phyloP scores from a whole-genome alignment of 2,888 invertebrate genomes.

The Hemaris fuciformis region DNA sequence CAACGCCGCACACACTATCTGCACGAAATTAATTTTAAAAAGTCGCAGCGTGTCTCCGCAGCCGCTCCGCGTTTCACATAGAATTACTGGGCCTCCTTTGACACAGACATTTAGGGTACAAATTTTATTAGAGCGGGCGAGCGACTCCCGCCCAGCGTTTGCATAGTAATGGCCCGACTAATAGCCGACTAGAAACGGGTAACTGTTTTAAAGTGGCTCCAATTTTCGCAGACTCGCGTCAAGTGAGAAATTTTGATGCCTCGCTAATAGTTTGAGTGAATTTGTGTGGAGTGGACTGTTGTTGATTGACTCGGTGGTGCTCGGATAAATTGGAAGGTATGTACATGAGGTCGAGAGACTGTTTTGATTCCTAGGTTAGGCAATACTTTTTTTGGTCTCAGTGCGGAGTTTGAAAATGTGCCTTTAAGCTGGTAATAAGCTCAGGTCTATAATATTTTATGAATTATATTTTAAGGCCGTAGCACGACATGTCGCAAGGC shows the following conservation, averaged over 20 bases:
- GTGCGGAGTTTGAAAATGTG: too few species aligned
- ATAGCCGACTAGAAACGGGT: slow-evolving; percentile 16
- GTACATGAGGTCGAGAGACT: too few species aligned
- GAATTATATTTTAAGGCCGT: not conserved
- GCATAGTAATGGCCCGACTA: slow-evolving; percentile 30
- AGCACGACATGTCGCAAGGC: not conserved
- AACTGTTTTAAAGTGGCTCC: slow-evolving; percentile 27
- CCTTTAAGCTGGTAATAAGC: too few species aligned
- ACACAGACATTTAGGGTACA: slow-evolving; percentile 49
- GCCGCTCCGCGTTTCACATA: not conserved
- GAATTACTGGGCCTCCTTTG: slow-evolving; percentile 37
- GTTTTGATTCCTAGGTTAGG: too few species aligned
- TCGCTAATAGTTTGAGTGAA: slow-evolving; percentile 25
- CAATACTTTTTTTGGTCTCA: too few species aligned
- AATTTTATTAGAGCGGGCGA: slow-evolving; percentile 54
- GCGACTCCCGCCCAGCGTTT: slow-evolving; percentile 23
- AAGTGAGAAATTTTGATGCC: slow-evolving; percentile 5
- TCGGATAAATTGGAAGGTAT: too few species aligned
- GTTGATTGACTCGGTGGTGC: too few species aligned
- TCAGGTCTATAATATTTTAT: too few species aligned
- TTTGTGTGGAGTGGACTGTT: slow-evolving; percentile 17
- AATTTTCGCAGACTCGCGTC: slow-evolving; percentile 25
- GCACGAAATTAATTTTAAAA: not conserved
- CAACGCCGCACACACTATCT: not conserved
- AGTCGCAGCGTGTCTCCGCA: not conserved